Evolutionary conservation across 2,797 vertebrate species (phyloP).

Genomic region (Tapera naevia): DNA sequence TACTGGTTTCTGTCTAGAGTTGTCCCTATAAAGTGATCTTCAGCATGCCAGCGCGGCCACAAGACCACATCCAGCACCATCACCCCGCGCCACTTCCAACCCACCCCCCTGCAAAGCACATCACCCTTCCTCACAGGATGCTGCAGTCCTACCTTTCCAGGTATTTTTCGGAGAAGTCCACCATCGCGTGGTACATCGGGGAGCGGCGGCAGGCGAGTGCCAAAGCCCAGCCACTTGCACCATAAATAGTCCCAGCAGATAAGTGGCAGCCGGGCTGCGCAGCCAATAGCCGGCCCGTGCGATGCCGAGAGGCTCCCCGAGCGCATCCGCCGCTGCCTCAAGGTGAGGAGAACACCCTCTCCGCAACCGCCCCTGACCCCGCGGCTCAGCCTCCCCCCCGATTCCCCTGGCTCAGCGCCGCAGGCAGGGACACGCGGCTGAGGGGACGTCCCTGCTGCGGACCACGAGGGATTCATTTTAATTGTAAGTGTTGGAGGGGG

Average conservation of each 20-base stretch:
- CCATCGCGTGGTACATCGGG: constrained; percentile 79
- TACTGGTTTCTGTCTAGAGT: background rate
- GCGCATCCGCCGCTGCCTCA: background rate
- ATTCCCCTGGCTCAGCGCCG: background rate
- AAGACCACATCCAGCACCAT: background rate
- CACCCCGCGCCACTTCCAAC: fast-evolving
- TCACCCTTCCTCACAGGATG: background rate
- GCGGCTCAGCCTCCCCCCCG: background rate
- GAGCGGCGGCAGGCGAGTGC: constrained; percentile 65
- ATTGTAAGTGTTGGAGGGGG: background rate
- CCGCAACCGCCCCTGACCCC: background rate
- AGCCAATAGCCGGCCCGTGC: constrained; percentile 76
- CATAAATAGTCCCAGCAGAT: constrained; percentile 78
- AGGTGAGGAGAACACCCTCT: constrained; percentile 11
- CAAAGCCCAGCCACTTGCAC: constrained; percentile 53
- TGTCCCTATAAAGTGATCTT: background rate
- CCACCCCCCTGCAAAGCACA: background rate
- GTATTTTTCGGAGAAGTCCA: constrained; percentile 89
- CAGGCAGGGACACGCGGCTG: background rate
- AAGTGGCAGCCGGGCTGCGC: constrained; percentile 61
- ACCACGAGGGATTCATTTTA: background rate
- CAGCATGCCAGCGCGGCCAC: fast-evolving
- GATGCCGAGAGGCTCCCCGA: background rate
- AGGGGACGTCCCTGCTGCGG: background rate
- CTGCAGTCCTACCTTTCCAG: constrained; percentile 85